Conservation (phyloP, 1,140 invertebrate genomes). For the Lordiphosa stackelbergi region DNA sequence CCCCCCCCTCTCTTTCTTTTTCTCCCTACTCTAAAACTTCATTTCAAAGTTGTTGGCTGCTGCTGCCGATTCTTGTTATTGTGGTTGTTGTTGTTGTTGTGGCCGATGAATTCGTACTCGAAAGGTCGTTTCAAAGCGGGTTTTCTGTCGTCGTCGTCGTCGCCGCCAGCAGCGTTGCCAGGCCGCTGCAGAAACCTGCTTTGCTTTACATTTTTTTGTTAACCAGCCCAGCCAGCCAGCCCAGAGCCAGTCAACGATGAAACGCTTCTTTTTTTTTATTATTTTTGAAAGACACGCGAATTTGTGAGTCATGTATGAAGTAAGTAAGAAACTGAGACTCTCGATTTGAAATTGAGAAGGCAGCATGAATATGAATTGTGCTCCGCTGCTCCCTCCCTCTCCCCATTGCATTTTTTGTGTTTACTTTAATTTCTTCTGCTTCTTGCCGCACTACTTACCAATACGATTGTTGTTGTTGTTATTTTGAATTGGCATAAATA, state of each 20-base stretch:
- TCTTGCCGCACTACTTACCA: conserved; percentile 71
- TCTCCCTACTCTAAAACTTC: conserved; percentile 27
- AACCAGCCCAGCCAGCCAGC: conserved; percentile 32
- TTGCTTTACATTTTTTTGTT: conserved; percentile 67
- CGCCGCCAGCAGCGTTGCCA: conserved; percentile 63
- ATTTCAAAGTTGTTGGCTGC: conserved; percentile 58
- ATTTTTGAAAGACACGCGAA: conserved; percentile 61
- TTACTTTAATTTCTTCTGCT: too few relatives aligned
- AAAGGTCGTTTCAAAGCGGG: conserved; percentile 77
- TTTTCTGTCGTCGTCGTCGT: conserved; percentile 51
- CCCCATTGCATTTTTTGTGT: neutral
- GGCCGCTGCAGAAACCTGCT: conserved; percentile 67
- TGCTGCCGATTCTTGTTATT: conserved; percentile 17
- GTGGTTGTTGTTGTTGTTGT: conserved; percentile 32
- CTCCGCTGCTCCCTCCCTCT: conserved; percentile 1
- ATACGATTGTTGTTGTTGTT: conserved; percentile 72
- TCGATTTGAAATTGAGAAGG: conserved; percentile 43
- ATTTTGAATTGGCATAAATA: conserved; percentile 79
- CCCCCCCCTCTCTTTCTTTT: conserved; percentile 1
- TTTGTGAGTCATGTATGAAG: conserved; percentile 71
- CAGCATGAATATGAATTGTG: conserved; percentile 13
- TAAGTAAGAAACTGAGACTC: conserved; percentile 66
- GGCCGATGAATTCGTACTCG: conserved; percentile 76
- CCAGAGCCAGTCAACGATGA: conserved; percentile 36
- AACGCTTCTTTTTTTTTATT: conserved; percentile 66